Evolutionary conservation across 1,140 invertebrate species (phyloP).

Genomic region (Pantala flavescens): DNA sequence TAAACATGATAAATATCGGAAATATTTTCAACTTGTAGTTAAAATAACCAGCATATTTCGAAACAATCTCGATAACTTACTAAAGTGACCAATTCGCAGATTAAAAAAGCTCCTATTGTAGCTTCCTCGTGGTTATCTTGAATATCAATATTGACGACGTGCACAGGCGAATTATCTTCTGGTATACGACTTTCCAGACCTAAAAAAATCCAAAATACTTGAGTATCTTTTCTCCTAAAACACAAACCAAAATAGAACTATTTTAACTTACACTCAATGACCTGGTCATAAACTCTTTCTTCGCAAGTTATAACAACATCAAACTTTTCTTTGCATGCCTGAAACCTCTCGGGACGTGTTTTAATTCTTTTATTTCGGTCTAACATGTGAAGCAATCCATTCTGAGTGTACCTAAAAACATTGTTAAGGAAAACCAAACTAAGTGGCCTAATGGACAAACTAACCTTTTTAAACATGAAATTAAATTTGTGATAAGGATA

Average conservation of each 20-base stretch:
- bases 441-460: slow-evolving; percentile 18
- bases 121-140: slow-evolving; percentile 99
- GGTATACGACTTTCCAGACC: slow-evolving; percentile 41
- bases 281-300: slow-evolving; percentile 97
- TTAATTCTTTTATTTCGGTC: slow-evolving; percentile 97
- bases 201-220: slow-evolving; percentile 22
- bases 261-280: slow-evolving; percentile 46
- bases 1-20: too few relatives aligned
- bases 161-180: slow-evolving; percentile 72
- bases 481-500: slow-evolving; percentile 45
- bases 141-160: slow-evolving; percentile 98
- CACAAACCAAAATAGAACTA: not conserved
- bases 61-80: slow-evolving; percentile 38
- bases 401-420: slow-evolving; percentile 82
- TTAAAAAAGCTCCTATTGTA: slow-evolving; percentile 97
- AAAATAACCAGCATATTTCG: not conserved
- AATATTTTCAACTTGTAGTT: not conserved
- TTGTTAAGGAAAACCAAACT: not conserved
- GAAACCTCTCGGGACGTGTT: slow-evolving; percentile 87
- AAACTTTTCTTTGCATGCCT: slow-evolving; percentile 80
- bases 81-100: slow-evolving; percentile 86
- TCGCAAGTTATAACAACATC: slow-evolving; percentile 96
- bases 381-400: slow-evolving; percentile 96
- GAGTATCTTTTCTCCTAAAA: slow-evolving; percentile 18
- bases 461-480: slow-evolving; percentile 14